Percentiles rank a stretch among this genome's conserved stretches.
phyloP scores from a whole-genome alignment of 1,140 invertebrate species.

The Calliopsis andreniformis region DNA sequence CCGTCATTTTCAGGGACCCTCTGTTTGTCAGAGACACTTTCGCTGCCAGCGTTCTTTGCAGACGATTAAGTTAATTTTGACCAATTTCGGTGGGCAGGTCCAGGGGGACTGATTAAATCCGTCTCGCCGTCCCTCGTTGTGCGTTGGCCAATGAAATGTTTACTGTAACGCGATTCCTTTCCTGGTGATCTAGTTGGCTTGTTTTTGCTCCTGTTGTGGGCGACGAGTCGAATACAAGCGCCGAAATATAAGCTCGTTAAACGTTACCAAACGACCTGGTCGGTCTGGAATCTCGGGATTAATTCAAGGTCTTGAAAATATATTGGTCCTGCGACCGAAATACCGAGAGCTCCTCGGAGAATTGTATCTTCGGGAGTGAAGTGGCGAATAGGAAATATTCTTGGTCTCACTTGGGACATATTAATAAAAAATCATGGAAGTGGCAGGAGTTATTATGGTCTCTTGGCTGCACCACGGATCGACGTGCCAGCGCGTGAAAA shows the following conservation, averaged over 20 bases:
- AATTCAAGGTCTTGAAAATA: constrained; percentile 15
- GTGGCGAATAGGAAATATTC: neutral
- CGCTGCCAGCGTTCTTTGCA: neutral
- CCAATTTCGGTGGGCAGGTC: constrained; percentile 29
- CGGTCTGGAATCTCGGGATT: neutral
- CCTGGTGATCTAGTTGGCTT: no score
- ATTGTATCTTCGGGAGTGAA: neutral
- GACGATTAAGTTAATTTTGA: constrained; percentile 16
- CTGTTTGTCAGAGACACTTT: neutral
- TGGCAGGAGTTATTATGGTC: constrained; percentile 1
- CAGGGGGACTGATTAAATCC: neutral
- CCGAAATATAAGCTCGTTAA: neutral
- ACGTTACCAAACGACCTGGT: neutral
- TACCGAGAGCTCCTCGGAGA: neutral
- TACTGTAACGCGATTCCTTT: no score
- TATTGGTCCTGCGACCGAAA: neutral
- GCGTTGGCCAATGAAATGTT: no score
- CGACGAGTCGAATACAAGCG: neutral
- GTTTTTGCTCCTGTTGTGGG: neutral
- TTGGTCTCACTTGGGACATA: neutral
- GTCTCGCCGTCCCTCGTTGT: no score
- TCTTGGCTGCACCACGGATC: neutral
- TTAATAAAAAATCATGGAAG: constrained; percentile 30
- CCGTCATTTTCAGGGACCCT: neutral
- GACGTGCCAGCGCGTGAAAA: neutral